Percentiles rank a stretch among this genome's conserved stretches.
Evolutionary conservation across 2,113 vertebrate species (phyloP).

Genomic region (Emydura subglobosa): DNA sequence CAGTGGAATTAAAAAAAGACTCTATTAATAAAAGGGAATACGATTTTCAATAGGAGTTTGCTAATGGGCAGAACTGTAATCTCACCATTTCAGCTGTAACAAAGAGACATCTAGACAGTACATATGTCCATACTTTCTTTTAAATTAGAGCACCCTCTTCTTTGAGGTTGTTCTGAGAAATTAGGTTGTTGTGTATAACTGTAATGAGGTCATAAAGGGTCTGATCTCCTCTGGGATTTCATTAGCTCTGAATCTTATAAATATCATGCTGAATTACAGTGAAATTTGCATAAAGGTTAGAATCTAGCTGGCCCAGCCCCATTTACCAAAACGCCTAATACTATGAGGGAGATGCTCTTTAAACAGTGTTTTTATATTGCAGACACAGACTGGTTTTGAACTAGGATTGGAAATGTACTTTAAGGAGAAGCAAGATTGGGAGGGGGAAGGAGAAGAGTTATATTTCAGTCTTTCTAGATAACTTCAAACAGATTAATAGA

Average conservation of each 20-base stretch:
- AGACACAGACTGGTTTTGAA: constrained; percentile 47
- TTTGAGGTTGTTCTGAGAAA: constrained; percentile 72
- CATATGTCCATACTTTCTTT: constrained; percentile 67
- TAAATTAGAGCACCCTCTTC: constrained; percentile 63
- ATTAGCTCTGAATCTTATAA: constrained; percentile 82
- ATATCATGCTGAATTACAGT: constrained; percentile 79
- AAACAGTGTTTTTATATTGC: constrained; percentile 33
- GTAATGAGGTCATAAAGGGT: constrained; percentile 80
- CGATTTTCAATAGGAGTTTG: constrained; percentile 59
- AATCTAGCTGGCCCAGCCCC: constrained; percentile 57
- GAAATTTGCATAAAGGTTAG: constrained; percentile 79
- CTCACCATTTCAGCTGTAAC: constrained; percentile 21
- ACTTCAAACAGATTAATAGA: constrained; percentile 75
- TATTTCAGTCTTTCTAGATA: constrained; percentile 74
- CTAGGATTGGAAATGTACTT: constrained; percentile 51
- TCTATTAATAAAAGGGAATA: constrained; percentile 73
- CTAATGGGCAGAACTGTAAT: constrained; percentile 29
- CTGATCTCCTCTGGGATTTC: constrained; percentile 79
- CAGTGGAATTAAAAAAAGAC: constrained; percentile 40
- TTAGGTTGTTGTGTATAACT: constrained; percentile 74
- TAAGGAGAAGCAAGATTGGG: constrained; percentile 51
- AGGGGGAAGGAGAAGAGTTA: constrained; percentile 31
- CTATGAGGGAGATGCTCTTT: not conserved
- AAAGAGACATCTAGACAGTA: constrained; percentile 63
- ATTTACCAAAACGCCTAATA: constrained; percentile 45